Evolutionary conservation across 2,888 invertebrate genomes (phyloP).

Genomic region (Folsomia candida): DNA sequence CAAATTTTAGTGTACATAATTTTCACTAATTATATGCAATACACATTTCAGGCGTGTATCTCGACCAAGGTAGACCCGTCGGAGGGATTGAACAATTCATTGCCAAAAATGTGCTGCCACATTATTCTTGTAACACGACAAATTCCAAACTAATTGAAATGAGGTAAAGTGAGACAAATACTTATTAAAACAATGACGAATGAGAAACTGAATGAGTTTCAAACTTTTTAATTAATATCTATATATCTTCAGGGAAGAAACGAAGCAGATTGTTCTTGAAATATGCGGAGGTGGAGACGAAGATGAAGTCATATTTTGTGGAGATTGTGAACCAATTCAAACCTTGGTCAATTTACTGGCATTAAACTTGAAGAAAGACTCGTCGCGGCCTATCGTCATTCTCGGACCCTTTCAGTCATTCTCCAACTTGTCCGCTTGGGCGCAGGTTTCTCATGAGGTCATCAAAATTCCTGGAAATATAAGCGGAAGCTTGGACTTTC

Average conservation of each 20-base stretch:
- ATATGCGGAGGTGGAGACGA: constrained; percentile 75
- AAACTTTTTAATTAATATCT: neutral
- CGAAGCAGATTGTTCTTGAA: constrained; percentile 71
- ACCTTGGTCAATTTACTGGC: constrained; percentile 63
- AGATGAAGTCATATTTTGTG: constrained; percentile 72
- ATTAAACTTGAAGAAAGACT: constrained; percentile 9
- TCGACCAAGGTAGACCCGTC: constrained; percentile 75
- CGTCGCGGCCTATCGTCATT: constrained; percentile 62
- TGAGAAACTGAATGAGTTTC: no score
- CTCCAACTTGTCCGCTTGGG: constrained; percentile 76
- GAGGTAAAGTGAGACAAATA: no score
- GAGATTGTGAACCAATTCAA: constrained; percentile 70
- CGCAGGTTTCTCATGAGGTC: constrained; percentile 60
- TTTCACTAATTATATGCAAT: no score
- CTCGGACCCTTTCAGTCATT: constrained; percentile 75
- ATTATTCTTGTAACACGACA: constrained; percentile 79
- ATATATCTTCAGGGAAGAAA: constrained; percentile 71
- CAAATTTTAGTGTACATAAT: no score
- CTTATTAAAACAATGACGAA: no score
- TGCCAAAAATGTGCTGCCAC: constrained; percentile 71
- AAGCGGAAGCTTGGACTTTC: constrained; percentile 29
- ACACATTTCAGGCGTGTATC: no score
- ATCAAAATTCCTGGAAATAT: neutral
- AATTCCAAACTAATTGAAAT: no score
- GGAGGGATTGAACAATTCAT: constrained; percentile 84